Conservation (phyloP, 2,113 vertebrate genomes). For the Physeter macrocephalus region DNA sequence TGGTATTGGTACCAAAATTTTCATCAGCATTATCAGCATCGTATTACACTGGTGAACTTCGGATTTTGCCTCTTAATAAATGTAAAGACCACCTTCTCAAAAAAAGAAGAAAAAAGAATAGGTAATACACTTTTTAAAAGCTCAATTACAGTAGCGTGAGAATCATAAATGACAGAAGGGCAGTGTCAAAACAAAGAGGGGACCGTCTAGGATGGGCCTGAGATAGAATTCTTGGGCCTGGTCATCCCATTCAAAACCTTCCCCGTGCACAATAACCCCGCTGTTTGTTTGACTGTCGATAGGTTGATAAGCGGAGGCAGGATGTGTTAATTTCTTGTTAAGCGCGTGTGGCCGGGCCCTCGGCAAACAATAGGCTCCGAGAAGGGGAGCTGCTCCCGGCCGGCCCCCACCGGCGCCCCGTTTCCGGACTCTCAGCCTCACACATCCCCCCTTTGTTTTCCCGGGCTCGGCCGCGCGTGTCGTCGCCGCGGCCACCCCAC, state of each 20-base stretch:
- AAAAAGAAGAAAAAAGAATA: not conserved
- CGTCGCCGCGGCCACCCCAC: constrained; percentile 73
- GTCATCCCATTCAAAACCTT: constrained; percentile 34
- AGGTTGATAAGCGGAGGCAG: constrained; percentile 88
- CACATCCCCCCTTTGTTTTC: constrained; percentile 87
- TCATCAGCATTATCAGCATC: too few species aligned
- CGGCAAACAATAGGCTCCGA: constrained; percentile 90
- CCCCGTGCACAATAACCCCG: constrained; percentile 52
- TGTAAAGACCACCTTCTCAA: not conserved
- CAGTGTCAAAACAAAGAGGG: not conserved
- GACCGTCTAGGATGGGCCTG: not conserved
- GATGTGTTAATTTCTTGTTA: constrained; percentile 82
- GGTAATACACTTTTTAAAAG: not conserved
- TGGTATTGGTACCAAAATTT: not conserved
- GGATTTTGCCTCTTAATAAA: not conserved
- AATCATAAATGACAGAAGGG: not conserved
- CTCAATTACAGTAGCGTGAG: not conserved
- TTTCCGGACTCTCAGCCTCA: constrained; percentile 81
- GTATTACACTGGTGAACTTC: rapidly evolving
- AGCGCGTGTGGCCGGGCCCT: constrained; percentile 61
- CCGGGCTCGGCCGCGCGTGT: constrained; percentile 77
- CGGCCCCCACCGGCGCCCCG: constrained; percentile 72
- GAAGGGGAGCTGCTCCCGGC: constrained; percentile 74
- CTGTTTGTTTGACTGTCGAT: constrained; percentile 72
- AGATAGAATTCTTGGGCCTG: constrained; percentile 18